A percentile compares a stretch with the other conserved stretches of the same genome.
Conservation (phyloP, 2,888 invertebrate genomes). For the Lepidochitona cinerea region DNA sequence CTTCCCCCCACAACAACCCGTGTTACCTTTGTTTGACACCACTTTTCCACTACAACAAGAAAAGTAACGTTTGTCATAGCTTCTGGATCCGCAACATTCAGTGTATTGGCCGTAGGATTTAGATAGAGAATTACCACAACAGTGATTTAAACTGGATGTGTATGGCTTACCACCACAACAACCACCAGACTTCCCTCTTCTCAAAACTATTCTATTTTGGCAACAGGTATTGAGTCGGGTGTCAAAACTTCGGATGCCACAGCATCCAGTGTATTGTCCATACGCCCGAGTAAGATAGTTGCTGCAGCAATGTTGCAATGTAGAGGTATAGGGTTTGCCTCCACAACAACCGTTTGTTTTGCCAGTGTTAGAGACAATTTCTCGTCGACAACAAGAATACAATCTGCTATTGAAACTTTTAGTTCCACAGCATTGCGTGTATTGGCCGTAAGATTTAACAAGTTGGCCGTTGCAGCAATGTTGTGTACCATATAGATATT, state of each 20-base stretch:
- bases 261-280: background rate
- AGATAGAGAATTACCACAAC: background rate
- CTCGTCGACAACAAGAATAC: background rate
- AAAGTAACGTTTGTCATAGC: background rate
- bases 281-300: background rate
- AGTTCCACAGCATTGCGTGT: slow-evolving; percentile 1
- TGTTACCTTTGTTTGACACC: background rate
- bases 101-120: background rate
- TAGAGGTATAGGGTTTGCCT: background rate
- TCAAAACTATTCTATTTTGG: background rate
- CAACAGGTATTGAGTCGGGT: background rate
- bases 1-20: background rate
- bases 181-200: background rate
- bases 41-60: slow-evolving; percentile 3
- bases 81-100: background rate
- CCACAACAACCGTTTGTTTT: background rate
- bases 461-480: background rate
- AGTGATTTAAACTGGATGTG: background rate
- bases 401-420: background rate
- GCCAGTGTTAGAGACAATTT: background rate
- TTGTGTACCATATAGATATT: background rate
- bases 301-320: background rate
- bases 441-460: background rate
- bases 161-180: slow-evolving; percentile 1
- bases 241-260: background rate